These are phyloP conservation scores for Myiothlypis coronata DNA, from an alignment of 2,797 vertebrate species.

Conservation along the genomic window DNA sequence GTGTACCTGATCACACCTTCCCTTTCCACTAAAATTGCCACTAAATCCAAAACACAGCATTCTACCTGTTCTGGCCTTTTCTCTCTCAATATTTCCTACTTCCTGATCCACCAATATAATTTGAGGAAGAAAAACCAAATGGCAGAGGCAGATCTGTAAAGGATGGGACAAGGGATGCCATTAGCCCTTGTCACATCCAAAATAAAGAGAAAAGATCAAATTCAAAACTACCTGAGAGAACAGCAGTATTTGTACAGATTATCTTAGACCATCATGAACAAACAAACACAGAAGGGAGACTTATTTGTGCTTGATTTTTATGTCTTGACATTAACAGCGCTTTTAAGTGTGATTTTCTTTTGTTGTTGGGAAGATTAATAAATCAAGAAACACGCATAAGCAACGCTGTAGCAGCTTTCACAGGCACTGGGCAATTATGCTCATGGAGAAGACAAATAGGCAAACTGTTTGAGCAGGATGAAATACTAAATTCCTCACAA, in stretches of 20 bases:
- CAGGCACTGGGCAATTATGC: neutral
- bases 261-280: neutral
- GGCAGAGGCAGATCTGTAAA: neutral
- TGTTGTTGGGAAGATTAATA: neutral
- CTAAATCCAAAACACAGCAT: neutral
- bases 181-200: neutral
- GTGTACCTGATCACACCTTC: neutral
- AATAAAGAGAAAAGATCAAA: neutral
- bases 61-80: neutral
- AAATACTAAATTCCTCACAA: neutral
- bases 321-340: neutral
- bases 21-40: neutral
- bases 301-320: neutral
- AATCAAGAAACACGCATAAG: neutral
- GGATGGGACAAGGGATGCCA: neutral
- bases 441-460: neutral
- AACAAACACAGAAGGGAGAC: neutral
- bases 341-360: neutral
- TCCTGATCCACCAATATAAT: neutral
- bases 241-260: neutral
- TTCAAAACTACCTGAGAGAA: neutral
- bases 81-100: neutral
- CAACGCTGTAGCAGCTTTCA: neutral
- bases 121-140: neutral
- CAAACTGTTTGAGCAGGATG: neutral